Percentiles rank a stretch among this genome's conserved stretches.
These are phyloP conservation scores for Solea senegalensis DNA, from an alignment of 2,113 vertebrate species.

Conservation along the genomic window DNA sequence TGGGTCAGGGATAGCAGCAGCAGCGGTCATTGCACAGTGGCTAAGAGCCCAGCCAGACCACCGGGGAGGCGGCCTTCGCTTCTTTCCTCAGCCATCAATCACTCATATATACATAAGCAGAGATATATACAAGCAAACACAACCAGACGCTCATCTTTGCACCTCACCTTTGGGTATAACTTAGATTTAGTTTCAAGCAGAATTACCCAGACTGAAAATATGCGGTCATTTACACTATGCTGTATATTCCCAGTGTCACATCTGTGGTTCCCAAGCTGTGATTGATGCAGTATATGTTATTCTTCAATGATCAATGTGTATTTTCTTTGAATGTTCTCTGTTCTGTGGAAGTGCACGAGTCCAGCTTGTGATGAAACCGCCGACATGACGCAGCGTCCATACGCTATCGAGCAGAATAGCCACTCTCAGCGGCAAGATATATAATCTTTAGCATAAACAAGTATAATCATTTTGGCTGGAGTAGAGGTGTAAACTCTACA, in stretches of 20 bases:
- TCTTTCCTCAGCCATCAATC: constrained; percentile 75
- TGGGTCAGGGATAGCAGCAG: constrained; percentile 79
- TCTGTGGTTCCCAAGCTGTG: constrained; percentile 17
- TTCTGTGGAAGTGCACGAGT: constrained; percentile 6
- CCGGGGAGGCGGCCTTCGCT: constrained; percentile 74
- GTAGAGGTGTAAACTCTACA: too few species aligned
- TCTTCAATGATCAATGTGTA: not conserved
- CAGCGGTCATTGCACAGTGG: constrained; percentile 78
- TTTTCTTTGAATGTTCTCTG: not conserved
- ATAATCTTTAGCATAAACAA: too few species aligned
- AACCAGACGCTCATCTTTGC: constrained; percentile 48
- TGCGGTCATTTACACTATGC: constrained; percentile 21
- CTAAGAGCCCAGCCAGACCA: constrained; percentile 79
- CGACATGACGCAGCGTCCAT: not conserved
- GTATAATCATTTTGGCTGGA: too few species aligned
- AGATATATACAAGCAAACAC: constrained; percentile 71
- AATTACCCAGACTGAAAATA: constrained; percentile 15
- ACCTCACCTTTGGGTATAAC: constrained; percentile 31
- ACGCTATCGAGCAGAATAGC: not conserved
- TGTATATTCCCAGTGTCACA: constrained; percentile 31
- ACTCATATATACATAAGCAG: constrained; percentile 65
- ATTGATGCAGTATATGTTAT: constrained; percentile 29
- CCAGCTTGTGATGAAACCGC: not conserved
- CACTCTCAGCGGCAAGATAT: too few species aligned
- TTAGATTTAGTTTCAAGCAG: constrained; percentile 23